Conservation (phyloP, 2,888 invertebrate species). For the Eupithecia vulgata region DNA sequence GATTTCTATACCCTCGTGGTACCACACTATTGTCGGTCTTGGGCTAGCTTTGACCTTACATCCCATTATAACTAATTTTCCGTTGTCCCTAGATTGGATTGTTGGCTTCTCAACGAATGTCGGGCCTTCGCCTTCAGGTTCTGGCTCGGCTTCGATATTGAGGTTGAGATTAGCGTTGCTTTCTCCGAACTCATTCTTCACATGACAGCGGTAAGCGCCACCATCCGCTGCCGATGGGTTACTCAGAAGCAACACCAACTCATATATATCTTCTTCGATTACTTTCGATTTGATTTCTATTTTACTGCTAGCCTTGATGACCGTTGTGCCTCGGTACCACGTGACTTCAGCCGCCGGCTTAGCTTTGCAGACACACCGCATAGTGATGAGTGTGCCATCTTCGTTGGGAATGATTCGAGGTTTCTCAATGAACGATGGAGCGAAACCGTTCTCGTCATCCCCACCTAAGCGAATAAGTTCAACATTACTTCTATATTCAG, state of each 20-base stretch:
- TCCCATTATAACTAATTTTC: constrained; percentile 80
- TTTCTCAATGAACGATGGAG: constrained; percentile 98
- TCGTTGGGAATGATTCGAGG: constrained; percentile 99
- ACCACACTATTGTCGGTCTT: constrained; percentile 80
- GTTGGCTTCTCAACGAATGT: constrained; percentile 96
- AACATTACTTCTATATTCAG: constrained; percentile 36
- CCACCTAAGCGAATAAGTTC: constrained; percentile 86
- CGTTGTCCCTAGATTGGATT: constrained; percentile 89
- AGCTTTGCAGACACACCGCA: constrained; percentile 98
- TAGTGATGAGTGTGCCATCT: constrained; percentile 97
- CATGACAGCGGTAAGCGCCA: constrained; percentile 92
- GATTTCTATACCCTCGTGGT: constrained; percentile 85
- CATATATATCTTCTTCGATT: constrained; percentile 93
- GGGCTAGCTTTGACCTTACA: constrained; percentile 82
- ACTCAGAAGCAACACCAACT: constrained; percentile 87
- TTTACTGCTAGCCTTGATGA: constrained; percentile 93
- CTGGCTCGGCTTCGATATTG: constrained; percentile 98
- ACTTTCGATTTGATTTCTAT: constrained; percentile 91
- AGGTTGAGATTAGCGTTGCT: constrained; percentile 98
- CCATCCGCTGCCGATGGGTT: constrained; percentile 83
- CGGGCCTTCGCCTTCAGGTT: constrained; percentile 96
- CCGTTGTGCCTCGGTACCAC: constrained; percentile 96
- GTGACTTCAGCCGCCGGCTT: constrained; percentile 97
- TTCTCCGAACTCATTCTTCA: constrained; percentile 97
- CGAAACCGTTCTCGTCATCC: constrained; percentile 95